A percentile compares a stretch with the other conserved stretches of the same genome.
phyloP scores from a whole-genome alignment of 2,797 vertebrate genomes.

The Falco cherrug region DNA sequence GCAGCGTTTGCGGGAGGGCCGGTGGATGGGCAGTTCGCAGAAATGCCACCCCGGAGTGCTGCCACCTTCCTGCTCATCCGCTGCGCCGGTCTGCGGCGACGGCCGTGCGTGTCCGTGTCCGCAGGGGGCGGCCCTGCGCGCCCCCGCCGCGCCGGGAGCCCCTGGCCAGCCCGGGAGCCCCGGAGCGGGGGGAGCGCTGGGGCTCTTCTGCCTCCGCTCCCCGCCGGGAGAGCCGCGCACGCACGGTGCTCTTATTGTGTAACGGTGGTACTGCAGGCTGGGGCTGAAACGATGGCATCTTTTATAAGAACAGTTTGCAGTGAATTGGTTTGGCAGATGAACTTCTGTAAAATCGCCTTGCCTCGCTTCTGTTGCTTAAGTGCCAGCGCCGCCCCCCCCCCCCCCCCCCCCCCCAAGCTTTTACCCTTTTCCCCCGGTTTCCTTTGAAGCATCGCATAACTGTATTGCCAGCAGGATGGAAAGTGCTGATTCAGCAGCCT shows the following conservation, averaged over 20 bases:
- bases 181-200: background rate
- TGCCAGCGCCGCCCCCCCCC: background rate
- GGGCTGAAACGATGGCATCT: constrained; percentile 1
- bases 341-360: constrained; percentile 18
- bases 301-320: constrained; percentile 4
- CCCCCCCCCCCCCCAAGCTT: background rate
- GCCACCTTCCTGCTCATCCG: background rate
- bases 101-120: background rate
- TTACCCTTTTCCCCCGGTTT: background rate
- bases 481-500: constrained; percentile 75
- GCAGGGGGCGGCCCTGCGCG: background rate
- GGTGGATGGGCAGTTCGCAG: background rate
- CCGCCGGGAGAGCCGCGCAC: background rate
- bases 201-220: background rate
- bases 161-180: background rate
- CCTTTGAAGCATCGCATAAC: constrained; percentile 50
- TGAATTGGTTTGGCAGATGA: constrained; percentile 50
- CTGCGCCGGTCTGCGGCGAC: background rate
- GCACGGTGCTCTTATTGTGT: background rate
- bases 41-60: background rate
- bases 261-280: background rate
- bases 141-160: background rate
- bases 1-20: background rate
- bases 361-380: constrained; percentile 21
- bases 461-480: constrained; percentile 43